phyloP scores from a whole-genome alignment of 2,797 vertebrate genomes.

The Cryptoblepharus egeriae region DNA sequence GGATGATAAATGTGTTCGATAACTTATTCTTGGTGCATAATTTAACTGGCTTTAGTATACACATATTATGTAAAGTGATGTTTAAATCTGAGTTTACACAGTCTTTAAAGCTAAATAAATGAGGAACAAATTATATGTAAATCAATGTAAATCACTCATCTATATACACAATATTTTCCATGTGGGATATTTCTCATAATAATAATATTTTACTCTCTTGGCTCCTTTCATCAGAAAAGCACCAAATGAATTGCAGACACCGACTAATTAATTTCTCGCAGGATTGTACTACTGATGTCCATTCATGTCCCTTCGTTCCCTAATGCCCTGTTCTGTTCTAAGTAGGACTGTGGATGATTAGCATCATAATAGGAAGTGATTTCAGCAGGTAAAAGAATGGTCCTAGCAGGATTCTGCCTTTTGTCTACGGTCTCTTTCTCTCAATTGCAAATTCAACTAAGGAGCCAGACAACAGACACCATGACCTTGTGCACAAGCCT shows the following conservation, averaged over 20 bases:
- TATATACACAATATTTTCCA: neutral
- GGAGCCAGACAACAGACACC: neutral
- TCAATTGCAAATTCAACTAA: neutral
- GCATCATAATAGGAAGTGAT: neutral
- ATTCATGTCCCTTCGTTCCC: neutral
- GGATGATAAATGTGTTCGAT: conserved; percentile 9
- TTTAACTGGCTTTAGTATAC: conserved; percentile 24
- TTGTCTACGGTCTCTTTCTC: neutral
- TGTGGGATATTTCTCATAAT: conserved; percentile 27
- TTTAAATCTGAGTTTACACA: conserved; percentile 33
- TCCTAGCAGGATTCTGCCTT: neutral
- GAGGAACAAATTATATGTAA: conserved; percentile 42
- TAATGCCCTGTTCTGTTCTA: conserved; percentile 4
- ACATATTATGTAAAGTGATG: conserved; percentile 38
- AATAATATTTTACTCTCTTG: conserved; percentile 2
- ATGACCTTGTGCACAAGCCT: neutral
- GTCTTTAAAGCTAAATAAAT: conserved; percentile 42
- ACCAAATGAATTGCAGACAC: conserved; percentile 9
- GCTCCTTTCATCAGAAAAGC: conserved; percentile 11
- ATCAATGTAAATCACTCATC: conserved; percentile 41
- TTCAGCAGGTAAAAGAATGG: neutral
- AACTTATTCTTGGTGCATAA: conserved; percentile 25
- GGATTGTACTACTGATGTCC: neutral
- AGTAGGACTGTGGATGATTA: neutral
- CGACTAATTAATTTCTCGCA: conserved; percentile 40